phyloP scores from a whole-genome alignment of 2,888 invertebrate genomes.

The Oxycera nigricornis region DNA sequence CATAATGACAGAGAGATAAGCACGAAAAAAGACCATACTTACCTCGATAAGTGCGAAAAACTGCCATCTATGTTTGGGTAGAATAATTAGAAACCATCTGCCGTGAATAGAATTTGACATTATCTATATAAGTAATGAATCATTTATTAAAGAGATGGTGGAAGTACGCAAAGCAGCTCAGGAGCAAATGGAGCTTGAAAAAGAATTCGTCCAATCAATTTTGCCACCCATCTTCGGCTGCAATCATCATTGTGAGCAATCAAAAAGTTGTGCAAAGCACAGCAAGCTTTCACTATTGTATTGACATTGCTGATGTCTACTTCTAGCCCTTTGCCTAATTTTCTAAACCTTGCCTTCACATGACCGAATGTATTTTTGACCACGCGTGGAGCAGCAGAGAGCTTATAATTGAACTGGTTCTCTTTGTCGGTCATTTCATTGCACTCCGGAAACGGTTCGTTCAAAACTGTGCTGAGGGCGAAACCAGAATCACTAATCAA shows the following conservation, averaged over 20 bases:
- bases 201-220: background rate
- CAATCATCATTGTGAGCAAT: background rate
- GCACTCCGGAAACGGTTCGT: background rate
- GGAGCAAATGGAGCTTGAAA: background rate
- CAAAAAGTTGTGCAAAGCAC: background rate
- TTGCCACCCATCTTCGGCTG: background rate
- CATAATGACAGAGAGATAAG: no score
- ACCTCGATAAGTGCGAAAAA: no score
- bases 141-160: background rate
- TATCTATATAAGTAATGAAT: no score
- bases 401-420: background rate
- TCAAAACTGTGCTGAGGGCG: background rate
- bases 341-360: no score
- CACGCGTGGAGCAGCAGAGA: no score
- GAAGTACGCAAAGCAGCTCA: background rate
- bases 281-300: background rate
- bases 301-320: background rate
- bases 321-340: no score
- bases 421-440: background rate
- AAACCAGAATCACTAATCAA: background rate
- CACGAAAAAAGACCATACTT: no score
- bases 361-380: no score
- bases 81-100: no score
- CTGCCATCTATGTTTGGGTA: no score
- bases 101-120: no score